Evolutionary conservation across 1,140 invertebrate species (phyloP), one percentile per base, ranked within the genome.

Genomic region (Brachionus sp.): DNA sequence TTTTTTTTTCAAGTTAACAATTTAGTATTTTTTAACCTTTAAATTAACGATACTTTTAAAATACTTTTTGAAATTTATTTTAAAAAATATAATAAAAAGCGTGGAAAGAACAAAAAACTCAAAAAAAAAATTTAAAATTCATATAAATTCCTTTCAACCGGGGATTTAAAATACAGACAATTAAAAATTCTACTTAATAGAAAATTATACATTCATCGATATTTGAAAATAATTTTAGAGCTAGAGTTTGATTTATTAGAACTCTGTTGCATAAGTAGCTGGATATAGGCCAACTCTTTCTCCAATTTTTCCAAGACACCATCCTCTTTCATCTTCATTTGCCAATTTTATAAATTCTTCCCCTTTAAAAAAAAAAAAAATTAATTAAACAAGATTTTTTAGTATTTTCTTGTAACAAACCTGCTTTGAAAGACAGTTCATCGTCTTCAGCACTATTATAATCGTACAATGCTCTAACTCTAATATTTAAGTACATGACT

Each of bases 291-390:
- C 96, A 2, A 97, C 94, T 85, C 93, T 90, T 0, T 95, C 95
- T 86, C 96, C 94, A 90, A 96, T 96, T 85, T 94, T 92, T 75
- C 96, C 96, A 90, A 96, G 97, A 89, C 96, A 98, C 97, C 97
- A 98, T 33, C 97, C 97, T 90, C 98, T 96, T 87, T 98, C 96
- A 88, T 98, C 96, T 90, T 98, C 95, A 87, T 97, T 95, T 90
- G 97, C 95, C 77, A 98, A 88, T 90, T 98, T 98, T 86, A 96
- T 95, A 89, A 98, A 98, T 85, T 94, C 89, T 85, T 98, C 97
- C 87, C 96, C 96, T 98, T 88, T 92, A 91, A 84, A 82, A 84
- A 85, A 86, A 85, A 83, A 50, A 84, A 6, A 70, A 83, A 85
- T 7, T 2, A 64, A 37, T n/a, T 68, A 53, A 29, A 33, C 12